Percentiles rank a stretch among this genome's conserved stretches.
Conservation (phyloP, 1,140 invertebrate species). For the Bicyclus anynana region DNA sequence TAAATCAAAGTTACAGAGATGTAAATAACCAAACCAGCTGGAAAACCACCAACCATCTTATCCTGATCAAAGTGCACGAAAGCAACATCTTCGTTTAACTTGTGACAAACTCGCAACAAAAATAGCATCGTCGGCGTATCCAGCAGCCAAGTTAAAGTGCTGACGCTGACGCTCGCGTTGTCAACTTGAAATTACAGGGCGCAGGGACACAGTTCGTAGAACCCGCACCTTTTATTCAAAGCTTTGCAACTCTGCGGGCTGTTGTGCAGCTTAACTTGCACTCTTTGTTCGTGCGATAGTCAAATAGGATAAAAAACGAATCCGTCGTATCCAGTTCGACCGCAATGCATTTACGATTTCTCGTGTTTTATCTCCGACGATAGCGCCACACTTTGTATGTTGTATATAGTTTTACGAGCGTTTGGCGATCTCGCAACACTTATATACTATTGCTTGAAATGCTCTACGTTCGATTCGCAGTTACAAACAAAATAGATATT, state of each 20-base stretch:
- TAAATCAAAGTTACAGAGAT: too few relatives aligned
- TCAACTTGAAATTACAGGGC: conserved; percentile 59
- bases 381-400: background rate
- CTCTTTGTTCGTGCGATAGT: conserved; percentile 33
- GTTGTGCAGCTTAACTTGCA: conserved; percentile 58
- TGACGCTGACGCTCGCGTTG: conserved; percentile 32
- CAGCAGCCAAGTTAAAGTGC: conserved; percentile 25
- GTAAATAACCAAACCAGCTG: too few relatives aligned
- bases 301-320: conserved; percentile 31
- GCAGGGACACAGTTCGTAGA: conserved; percentile 19
- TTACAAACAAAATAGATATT: too few relatives aligned
- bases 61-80: background rate
- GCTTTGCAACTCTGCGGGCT: conserved; percentile 49
- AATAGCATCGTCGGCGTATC: conserved; percentile 29
- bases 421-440: too few relatives aligned
- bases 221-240: conserved; percentile 47
- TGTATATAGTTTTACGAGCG: background rate
- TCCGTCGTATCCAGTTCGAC: background rate
- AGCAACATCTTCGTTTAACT: conserved; percentile 5
- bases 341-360: conserved; percentile 1
- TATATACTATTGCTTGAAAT: too few relatives aligned
- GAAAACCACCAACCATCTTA: background rate
- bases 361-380: background rate
- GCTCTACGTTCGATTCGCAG: too few relatives aligned
- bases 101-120: conserved; percentile 29